Evolutionary conservation across 2,888 invertebrate species (phyloP), one percentile per base, ranked within the genome.

Genomic region (Athalia rosae): DNA sequence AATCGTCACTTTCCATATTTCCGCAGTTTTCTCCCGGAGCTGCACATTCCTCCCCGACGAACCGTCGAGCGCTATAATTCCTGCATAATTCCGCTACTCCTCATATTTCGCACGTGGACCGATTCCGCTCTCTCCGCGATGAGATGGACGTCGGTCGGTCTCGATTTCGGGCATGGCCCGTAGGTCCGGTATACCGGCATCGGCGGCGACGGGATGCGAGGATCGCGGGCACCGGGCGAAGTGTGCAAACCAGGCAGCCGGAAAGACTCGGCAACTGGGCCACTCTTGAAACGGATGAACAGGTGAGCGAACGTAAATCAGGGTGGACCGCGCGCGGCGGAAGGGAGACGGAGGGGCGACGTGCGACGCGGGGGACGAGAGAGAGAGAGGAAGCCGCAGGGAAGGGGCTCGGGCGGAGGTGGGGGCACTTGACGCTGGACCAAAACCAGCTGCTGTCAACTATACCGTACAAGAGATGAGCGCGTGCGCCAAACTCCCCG

Each of bases 251-350:
- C 28, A 28, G 77, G 78, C 79, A 80, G 79, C 82, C 83, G 83
- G 84, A 84, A 86, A 84, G 83, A 82, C 61, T 81, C 80, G 80
- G 84, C 87, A 87, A 88, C 85, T 87, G 86, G 87, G 85, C 83
- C 86, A 87, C 86, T 82, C 83, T 85, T 86, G 86, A 87, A 85
- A 85, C 86, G 87, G 86, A 87, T 84, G 86, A 87, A 84, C 88
- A 87, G 88, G 88, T 88, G 88, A 87, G 81, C 84, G 82, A 80
- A 84, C 82, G 85, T 87, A 88, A 87, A 88, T 88, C 86, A 86
- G 87, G 86, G 85, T 84, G 84, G 82, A 80, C 81, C 67, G 80
- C 43, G 53, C 47, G 63, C 58, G 74, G 77, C 76, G 76, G 63
- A 64, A 13, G 74, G 78, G 74, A 80, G 77, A 64, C 59, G 41